phyloP scores from a whole-genome alignment of 2,113 vertebrate species.

The Bufo gargarizans region DNA sequence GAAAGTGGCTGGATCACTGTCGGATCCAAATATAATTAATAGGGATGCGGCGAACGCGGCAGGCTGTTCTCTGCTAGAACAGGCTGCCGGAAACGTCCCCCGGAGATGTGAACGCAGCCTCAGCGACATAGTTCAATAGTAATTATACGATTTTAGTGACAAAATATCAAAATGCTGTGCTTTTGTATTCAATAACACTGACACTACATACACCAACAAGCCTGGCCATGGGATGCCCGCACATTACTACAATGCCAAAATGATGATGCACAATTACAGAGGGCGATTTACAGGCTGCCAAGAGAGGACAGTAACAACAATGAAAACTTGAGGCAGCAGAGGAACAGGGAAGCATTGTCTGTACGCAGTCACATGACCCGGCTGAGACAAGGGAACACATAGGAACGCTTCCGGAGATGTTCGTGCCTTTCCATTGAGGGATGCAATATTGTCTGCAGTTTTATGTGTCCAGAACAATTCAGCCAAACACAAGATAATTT shows the following conservation, averaged over 20 bases:
- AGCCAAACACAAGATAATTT: not conserved
- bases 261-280: slow-evolving; percentile 33
- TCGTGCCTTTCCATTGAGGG: slow-evolving; percentile 28
- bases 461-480: not conserved
- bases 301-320: slow-evolving; percentile 12
- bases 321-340: not conserved
- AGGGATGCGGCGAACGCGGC: no score
- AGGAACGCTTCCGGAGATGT: not conserved
- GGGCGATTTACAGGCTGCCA: slow-evolving; percentile 50
- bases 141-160: no score
- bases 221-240: not conserved
- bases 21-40: no score
- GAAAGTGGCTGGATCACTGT: no score
- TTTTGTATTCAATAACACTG: no score
- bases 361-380: slow-evolving; percentile 28
- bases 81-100: no score
- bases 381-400: slow-evolving; percentile 13
- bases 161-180: no score
- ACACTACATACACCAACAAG: not conserved
- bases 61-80: no score
- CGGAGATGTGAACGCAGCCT: no score
- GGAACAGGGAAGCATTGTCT: slow-evolving; percentile 26
- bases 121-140: no score
- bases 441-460: not conserved
- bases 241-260: not conserved